Percentiles rank a stretch among this genome's conserved stretches.
Evolutionary conservation across 2,797 vertebrate species (phyloP).

Genomic region (Gymnopithys bicolor): DNA sequence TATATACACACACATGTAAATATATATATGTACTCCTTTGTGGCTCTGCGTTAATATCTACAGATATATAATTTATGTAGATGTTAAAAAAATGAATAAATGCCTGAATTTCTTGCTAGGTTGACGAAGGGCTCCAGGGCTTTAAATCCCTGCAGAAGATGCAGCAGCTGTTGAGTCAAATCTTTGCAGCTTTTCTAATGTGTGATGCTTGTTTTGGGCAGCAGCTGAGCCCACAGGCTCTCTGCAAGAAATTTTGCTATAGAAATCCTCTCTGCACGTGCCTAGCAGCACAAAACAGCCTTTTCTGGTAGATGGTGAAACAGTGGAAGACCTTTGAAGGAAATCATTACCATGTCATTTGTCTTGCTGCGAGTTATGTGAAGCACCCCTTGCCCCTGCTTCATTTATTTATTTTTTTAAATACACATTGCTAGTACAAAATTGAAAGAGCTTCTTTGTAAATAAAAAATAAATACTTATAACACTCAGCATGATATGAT

Average conservation of each 20-base stretch:
- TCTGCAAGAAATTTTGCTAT: neutral
- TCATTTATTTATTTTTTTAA: neutral
- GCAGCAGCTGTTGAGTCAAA: neutral
- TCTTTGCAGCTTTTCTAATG: neutral
- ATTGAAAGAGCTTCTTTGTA: neutral
- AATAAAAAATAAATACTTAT: neutral
- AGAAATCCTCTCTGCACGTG: neutral
- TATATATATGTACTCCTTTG: neutral
- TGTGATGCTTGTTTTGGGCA: neutral
- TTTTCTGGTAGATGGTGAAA: neutral
- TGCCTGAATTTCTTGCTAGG: neutral
- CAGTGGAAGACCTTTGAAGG: neutral
- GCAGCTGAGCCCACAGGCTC: neutral
- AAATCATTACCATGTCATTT: neutral
- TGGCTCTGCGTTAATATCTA: too few species aligned
- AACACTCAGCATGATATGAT: neutral
- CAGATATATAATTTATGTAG: neutral
- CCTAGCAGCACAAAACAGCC: neutral
- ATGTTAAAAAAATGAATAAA: neutral
- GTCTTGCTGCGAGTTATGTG: neutral
- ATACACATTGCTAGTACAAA: neutral
- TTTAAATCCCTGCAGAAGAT: neutral
- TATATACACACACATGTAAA: neutral
- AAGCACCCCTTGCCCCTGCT: neutral
- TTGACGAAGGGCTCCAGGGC: neutral